Percentiles rank a stretch among this genome's conserved stretches.
Evolutionary conservation across 2,888 invertebrate genomes (phyloP).

Genomic region (Caenorhabditis imperialis): DNA sequence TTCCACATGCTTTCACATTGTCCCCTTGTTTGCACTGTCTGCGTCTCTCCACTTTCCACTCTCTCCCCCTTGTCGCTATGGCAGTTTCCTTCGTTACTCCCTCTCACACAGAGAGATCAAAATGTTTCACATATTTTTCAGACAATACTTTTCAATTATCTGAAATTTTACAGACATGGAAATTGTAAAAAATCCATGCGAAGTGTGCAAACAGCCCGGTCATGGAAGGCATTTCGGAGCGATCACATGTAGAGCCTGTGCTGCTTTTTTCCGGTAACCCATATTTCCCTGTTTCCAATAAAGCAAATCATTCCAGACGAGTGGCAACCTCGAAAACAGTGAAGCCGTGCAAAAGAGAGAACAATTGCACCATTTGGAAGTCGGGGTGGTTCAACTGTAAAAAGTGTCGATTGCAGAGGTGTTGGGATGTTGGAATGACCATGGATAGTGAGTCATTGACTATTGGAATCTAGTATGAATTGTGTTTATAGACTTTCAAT

Average conservation of each 20-base stretch:
- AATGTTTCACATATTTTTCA: too few species aligned
- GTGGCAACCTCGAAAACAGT: slow-evolving; percentile 6
- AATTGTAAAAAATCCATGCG: too few species aligned
- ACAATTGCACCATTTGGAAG: slow-evolving; percentile 30
- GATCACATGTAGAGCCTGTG: slow-evolving; percentile 58
- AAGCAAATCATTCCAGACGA: slow-evolving; percentile 31
- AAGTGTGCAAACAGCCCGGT: slow-evolving; percentile 40
- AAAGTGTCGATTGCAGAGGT: slow-evolving; percentile 45
- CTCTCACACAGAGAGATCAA: too few species aligned
- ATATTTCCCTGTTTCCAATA: too few species aligned
- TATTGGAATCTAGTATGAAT: too few species aligned
- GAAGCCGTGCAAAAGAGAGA: slow-evolving; percentile 10
- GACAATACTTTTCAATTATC: too few species aligned
- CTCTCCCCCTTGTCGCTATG: too few species aligned
- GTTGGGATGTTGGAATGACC: slow-evolving; percentile 51
- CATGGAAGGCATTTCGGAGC: too few species aligned
- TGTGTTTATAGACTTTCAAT: slow-evolving; percentile 26
- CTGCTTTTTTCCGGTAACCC: slow-evolving; percentile 58
- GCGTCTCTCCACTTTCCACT: too few species aligned
- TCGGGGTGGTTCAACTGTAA: slow-evolving; percentile 46
- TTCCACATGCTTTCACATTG: too few species aligned
- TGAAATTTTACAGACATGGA: background rate
- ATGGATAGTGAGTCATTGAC: slow-evolving; percentile 46
- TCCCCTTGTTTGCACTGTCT: too few species aligned
- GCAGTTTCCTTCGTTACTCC: too few species aligned